These are phyloP conservation scores for Eupithecia abbreviata DNA, from an alignment of 2,888 invertebrate genomes.

Conservation along the genomic window DNA sequence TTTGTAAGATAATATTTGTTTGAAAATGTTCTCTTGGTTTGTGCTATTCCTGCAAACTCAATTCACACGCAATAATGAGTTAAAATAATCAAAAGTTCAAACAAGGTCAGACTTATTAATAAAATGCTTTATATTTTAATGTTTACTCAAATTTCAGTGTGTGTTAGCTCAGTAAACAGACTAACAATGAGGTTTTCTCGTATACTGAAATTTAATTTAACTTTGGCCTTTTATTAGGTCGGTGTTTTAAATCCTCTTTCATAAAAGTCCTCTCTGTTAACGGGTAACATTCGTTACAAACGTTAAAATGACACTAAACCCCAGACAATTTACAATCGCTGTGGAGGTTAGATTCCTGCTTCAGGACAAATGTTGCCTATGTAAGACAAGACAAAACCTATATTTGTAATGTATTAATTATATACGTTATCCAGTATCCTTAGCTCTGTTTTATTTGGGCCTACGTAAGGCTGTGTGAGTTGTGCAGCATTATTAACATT, in stretches of 20 bases:
- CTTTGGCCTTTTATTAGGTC: background rate
- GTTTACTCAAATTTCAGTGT: background rate
- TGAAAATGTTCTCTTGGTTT: background rate
- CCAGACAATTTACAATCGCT: background rate
- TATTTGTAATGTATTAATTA: background rate
- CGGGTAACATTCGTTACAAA: background rate
- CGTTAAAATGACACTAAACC: background rate
- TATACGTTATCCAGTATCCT: background rate
- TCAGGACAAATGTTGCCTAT: background rate
- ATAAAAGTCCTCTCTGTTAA: background rate
- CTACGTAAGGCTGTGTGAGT: background rate
- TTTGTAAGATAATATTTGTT: background rate
- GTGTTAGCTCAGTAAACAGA: constrained; percentile 1
- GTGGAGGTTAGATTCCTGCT: background rate
- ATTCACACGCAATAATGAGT: background rate
- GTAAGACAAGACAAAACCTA: background rate
- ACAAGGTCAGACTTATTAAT: background rate
- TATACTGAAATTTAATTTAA: background rate
- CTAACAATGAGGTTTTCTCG: background rate
- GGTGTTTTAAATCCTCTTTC: background rate
- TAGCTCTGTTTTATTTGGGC: background rate
- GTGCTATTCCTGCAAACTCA: background rate
- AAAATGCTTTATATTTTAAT: background rate
- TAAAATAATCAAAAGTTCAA: background rate
- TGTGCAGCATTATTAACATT: background rate